Evolutionary conservation across 2,113 vertebrate genomes (phyloP).

Genomic region (Actenoides hombroni): DNA sequence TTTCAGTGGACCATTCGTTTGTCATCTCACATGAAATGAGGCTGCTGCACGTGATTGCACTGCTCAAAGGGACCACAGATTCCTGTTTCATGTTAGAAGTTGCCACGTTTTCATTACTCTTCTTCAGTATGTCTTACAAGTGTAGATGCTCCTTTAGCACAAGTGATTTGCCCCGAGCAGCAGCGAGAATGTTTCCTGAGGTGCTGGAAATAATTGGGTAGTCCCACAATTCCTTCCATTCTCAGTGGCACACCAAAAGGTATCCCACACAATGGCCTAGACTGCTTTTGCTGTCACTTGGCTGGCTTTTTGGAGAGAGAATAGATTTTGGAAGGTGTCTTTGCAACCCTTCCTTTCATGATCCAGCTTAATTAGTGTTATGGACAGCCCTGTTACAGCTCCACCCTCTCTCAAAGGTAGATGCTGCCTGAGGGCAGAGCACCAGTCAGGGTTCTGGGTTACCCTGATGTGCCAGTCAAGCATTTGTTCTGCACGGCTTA

Average conservation of each 20-base stretch:
- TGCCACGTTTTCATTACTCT: not conserved
- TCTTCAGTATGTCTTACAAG: not conserved
- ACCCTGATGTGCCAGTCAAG: not conserved
- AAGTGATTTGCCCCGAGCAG: not conserved
- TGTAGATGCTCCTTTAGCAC: not conserved
- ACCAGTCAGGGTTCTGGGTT: not conserved
- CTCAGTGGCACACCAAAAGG: not conserved
- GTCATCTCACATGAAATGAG: not conserved
- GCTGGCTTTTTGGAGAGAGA: not conserved
- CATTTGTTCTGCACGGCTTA: not conserved
- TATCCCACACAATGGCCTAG: not conserved
- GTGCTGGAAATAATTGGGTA: not conserved
- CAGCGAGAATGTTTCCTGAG: not conserved
- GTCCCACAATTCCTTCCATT: accelerated
- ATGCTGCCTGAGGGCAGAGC: not conserved
- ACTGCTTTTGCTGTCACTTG: not conserved
- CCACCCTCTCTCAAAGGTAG: not conserved
- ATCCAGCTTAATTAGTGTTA: not conserved
- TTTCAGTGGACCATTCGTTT: not conserved
- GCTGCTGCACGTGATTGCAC: not conserved
- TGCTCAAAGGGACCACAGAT: not conserved
- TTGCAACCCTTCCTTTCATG: not conserved
- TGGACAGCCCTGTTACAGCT: not conserved
- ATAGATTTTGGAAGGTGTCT: not conserved
- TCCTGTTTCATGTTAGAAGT: not conserved